Percentiles rank a stretch among this genome's conserved stretches.
phyloP scores from a whole-genome alignment of 1,140 invertebrate genomes.

The Atopsyche davidsoni region DNA sequence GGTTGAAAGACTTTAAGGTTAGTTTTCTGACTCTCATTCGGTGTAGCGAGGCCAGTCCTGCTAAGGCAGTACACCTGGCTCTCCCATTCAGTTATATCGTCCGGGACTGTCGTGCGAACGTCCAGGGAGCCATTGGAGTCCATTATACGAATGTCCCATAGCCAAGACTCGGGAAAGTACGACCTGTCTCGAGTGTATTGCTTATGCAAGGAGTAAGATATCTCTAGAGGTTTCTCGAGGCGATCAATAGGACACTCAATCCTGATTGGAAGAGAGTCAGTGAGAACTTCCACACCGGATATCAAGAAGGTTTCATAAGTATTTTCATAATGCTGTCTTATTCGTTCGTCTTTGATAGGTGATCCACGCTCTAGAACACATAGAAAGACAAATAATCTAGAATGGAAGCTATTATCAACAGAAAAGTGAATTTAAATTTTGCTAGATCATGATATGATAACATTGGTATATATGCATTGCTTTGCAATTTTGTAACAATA shows the following conservation, averaged over 20 bases:
- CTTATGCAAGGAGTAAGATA: not conserved
- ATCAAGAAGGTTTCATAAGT: constrained; percentile 18
- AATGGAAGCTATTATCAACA: not conserved
- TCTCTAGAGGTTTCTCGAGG: not conserved
- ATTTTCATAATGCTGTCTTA: constrained; percentile 9
- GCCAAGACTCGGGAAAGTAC: constrained; percentile 61
- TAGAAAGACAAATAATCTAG: constrained; percentile 7
- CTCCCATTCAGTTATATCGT: constrained; percentile 27
- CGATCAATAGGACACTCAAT: constrained; percentile 12
- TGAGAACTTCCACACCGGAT: constrained; percentile 19
- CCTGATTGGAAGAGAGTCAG: constrained; percentile 17
- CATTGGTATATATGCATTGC: not conserved
- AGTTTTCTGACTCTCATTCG: constrained; percentile 31
- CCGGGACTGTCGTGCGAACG: constrained; percentile 17
- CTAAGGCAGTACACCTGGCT: constrained; percentile 25
- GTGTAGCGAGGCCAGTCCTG: constrained; percentile 18
- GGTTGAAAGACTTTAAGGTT: constrained; percentile 59
- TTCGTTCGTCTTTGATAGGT: constrained; percentile 2
- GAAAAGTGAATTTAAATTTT: not conserved
- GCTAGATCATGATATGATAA: not conserved
- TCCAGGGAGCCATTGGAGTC: constrained; percentile 16
- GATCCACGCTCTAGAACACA: too few relatives aligned
- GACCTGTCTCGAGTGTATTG: constrained; percentile 34
- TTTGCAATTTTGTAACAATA: not conserved
- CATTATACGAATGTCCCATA: constrained; percentile 47